Base-by-base conservation (phyloP, 2,113 vertebrate species). In the Chamaea fasciata region DNA sequence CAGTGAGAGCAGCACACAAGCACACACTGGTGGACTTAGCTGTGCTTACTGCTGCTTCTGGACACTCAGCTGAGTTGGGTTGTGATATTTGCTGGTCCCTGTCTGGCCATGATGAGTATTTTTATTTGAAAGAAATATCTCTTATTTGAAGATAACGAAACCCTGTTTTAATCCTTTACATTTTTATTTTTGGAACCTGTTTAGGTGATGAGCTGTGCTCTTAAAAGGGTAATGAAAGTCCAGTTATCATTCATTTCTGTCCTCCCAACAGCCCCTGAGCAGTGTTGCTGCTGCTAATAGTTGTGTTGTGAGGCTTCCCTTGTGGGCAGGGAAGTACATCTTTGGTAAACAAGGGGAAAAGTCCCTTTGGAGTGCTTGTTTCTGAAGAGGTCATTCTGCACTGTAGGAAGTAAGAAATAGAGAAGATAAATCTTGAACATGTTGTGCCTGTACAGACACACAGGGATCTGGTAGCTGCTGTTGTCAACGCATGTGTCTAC, bases 401-500 rank as follows among this genome's bases (percentile, higher is more conserved):
- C 27, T 28, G 23, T 31, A 69, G 67, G 57, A 85, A 62, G 33
- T 69, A 80, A 86, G 71, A 87, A 87, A 73, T 17, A 65, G 57
- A 62, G 42, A 59, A 88, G 63, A 65, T 74, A 83, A 87, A 74
- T 93, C 55, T 88, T 80, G 78, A 67, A 39, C 22, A 5, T 20
- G 24, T 57, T 76, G 67, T 12, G 30, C 46, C n/a, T 80, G 50
- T 76, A 33, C 37, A 82, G 81, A 60, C 49, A 79, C 0, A 5
- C 1, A 2, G 35, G 18, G 71, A 74, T 59, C 50, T 65, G 47
- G 52, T n/a, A 78, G 90, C 67, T 2, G 5, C 64, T 92, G 24
- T 23, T 78, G 67, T 85, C 57, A 52, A 24, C 0, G 1, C 0
- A 0, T 63, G 39, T 15, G 44, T 79, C 74, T 76, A 30, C 46